phyloP scores from a whole-genome alignment of 2,888 invertebrate species.

The Drymonia ruficornis region DNA sequence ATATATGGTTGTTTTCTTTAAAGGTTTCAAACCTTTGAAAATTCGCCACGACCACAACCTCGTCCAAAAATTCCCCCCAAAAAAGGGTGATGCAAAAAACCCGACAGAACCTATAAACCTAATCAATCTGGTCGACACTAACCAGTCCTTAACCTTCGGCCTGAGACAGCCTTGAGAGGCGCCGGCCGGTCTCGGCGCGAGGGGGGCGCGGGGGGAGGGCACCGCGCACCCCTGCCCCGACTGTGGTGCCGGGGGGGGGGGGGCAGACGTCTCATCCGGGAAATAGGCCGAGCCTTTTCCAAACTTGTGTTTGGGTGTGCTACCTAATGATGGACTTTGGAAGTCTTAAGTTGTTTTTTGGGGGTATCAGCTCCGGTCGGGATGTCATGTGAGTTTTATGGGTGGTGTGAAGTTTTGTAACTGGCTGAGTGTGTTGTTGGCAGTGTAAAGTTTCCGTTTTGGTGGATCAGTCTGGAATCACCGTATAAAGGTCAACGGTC shows the following conservation, averaged over 20 bases:
- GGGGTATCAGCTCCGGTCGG: background rate
- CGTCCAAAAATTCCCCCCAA: background rate
- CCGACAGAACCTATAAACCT: conserved; percentile 37
- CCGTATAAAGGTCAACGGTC: no score
- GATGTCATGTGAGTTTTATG: background rate
- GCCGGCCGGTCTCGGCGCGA: conserved; percentile 54
- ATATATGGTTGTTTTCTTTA: background rate
- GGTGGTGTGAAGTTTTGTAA: background rate
- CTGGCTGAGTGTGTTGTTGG: no score
- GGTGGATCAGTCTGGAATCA: no score
- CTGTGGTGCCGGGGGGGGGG: conserved; percentile 23
- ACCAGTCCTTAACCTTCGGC: conserved; percentile 63
- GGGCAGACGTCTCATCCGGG: conserved; percentile 38
- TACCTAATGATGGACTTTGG: conserved; percentile 28
- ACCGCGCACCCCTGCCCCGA: conserved; percentile 5
- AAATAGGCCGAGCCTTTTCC: conserved; percentile 22
- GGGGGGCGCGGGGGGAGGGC: conserved; percentile 26
- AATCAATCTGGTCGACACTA: conserved; percentile 45
- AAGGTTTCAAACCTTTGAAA: background rate
- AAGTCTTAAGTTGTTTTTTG: conserved; percentile 20
- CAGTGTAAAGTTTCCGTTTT: no score
- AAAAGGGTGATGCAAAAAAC: conserved; percentile 19
- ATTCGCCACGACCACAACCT: background rate
- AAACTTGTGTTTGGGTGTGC: conserved; percentile 50
- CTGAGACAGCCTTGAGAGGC: conserved; percentile 73